Percentiles rank a stretch among this genome's conserved stretches.
These are phyloP conservation scores for crab-eating macaque (Macaca fascicularis) DNA, from an alignment of 2,113 vertebrate species.

Conservation along the genomic window T2T-MFA8v1.1 NC_088380.1:149248501-149249000, in stretches of 20 bases:
- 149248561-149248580: neutral
- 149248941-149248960: neutral
- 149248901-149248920: neutral
- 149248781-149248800: neutral
- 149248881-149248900: neutral
- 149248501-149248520: neutral
- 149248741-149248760: neutral
- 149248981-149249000: neutral
- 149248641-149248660: neutral
- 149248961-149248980: neutral
- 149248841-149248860: neutral
- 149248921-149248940: neutral
- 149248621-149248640: neutral
- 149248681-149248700: neutral
- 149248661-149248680: neutral
- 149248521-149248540: slow-evolving; percentile 43
- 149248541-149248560: neutral
- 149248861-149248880: neutral
- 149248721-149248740: neutral
- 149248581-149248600: neutral
- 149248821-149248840: neutral
- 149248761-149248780: neutral
- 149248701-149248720: neutral
- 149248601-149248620: neutral
- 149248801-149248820: neutral